Evolutionary conservation across 2,113 vertebrate genomes (phyloP).

Genomic region (Urocitellus parryii): DNA sequence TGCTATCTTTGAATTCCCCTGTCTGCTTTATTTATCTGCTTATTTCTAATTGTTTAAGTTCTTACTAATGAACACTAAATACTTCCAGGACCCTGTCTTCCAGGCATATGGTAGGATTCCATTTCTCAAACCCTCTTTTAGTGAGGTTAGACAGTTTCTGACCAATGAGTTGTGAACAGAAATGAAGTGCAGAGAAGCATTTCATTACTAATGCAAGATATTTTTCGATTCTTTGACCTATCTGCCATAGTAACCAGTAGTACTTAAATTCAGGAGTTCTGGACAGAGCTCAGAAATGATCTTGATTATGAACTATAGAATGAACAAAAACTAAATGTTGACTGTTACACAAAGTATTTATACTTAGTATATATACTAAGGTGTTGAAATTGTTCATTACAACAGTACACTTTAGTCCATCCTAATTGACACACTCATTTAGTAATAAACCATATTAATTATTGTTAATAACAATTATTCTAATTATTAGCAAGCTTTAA

Average conservation of each 20-base stretch:
- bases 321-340: neutral
- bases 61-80: neutral
- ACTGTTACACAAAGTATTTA: neutral
- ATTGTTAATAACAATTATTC: too few relatives aligned
- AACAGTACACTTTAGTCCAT: neutral
- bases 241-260: neutral
- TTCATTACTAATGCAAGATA: neutral
- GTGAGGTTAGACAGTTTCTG: neutral
- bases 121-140: neutral
- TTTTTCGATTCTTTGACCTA: neutral
- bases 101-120: neutral
- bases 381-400: neutral
- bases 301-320: neutral
- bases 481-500: neutral
- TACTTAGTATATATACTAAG: neutral
- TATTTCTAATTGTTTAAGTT: neutral
- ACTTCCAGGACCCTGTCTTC: neutral
- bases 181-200: neutral
- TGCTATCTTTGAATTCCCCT: neutral
- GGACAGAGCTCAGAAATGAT: neutral
- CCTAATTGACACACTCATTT: neutral
- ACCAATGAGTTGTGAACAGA: neutral
- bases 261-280: neutral
- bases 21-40: neutral
- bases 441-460: constrained; percentile 21